Base-by-base conservation (phyloP, 92 coral and sea anemone genomes). In the Porites rus region DNA sequence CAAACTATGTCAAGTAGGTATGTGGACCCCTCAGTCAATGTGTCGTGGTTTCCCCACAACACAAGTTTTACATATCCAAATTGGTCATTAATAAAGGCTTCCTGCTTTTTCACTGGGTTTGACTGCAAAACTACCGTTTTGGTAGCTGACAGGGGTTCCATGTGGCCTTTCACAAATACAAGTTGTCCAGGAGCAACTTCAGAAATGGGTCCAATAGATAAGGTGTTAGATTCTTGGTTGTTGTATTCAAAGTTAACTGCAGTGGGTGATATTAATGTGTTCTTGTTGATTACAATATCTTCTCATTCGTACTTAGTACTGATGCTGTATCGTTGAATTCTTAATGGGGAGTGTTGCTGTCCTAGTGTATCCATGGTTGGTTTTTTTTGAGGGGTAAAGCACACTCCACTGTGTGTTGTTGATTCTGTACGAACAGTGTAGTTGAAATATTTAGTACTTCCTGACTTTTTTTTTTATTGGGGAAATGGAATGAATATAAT, bases 291-390 rank as follows among this genome's bases (percentile, higher is more conserved):
- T 2, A 89, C 76, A 61, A 89, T 61, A 77, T 84, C 88, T 19
- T 84, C 56, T 89, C 68, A 73, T 8, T 65, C 73, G 53, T 76
- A 88, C 63, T 83, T 88, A 51, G 68, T 77, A 24, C 80, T 89
- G 24, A 84, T 77, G 64, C 16, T 70, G 85, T n/a, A 84, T 22
- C 22, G 62, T 38, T 71, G 79, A 13, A 84, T 84, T 73, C 84
- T 84, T 13, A 89, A 79, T 43, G 89, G 92, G 24, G 89, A 89
- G 25, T 89, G 64, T 69, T 84, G 92, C 69, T 89, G 50, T 68
- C 82, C 86, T 60, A 89, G 4, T 50, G 81, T 71, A 70, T 76
- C 81, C 19, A 81, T 50, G 54, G 76, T 81, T 69, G 54, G 65
- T 75, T 58, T 72, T 51, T 89, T 84, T 24, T 75, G 78, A 24